These are phyloP conservation scores for Papilio dardanus DNA, from an alignment of 1,140 invertebrate species.

Conservation along the genomic window DNA sequence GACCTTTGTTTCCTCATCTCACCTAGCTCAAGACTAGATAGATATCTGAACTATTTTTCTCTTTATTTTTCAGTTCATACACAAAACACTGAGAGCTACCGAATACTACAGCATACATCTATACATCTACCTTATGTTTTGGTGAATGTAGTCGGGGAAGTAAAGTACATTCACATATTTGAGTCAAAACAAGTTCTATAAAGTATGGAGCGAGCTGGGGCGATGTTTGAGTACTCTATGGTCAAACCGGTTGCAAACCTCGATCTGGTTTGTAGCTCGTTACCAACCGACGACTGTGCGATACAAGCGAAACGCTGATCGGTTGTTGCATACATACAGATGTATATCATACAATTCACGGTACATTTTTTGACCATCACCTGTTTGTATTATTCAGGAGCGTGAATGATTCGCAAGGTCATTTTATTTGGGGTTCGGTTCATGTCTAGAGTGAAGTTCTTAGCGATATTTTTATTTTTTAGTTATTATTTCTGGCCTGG, in stretches of 20 bases:
- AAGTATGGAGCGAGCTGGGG: not conserved
- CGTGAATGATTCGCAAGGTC: not conserved
- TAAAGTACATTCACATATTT: conserved; percentile 5
- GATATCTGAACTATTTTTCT: conserved; percentile 8
- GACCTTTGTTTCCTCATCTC: conserved; percentile 26
- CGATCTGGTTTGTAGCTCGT: not conserved
- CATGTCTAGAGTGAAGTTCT: not conserved
- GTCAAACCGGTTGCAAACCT: conserved; percentile 1
- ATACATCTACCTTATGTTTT: not conserved
- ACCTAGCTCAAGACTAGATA: not conserved
- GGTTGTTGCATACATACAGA: not conserved
- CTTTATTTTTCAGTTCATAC: not conserved
- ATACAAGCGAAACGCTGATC: not conserved
- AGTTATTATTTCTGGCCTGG: not conserved
- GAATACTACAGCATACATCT: not conserved
- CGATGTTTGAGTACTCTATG: not conserved
- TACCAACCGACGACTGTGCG: not conserved
- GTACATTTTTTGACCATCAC: not conserved
- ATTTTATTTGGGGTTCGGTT: not conserved
- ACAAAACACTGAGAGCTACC: not conserved
- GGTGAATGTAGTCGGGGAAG: not conserved
- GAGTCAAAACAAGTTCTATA: conserved; percentile 4
- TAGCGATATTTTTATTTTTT: not conserved
- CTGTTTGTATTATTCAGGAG: not conserved
- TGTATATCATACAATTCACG: not conserved